A percentile compares a stretch with the other conserved stretches of the same genome.
Conservation (phyloP, 2,113 vertebrate genomes). For the Zapornia atra region DNA sequence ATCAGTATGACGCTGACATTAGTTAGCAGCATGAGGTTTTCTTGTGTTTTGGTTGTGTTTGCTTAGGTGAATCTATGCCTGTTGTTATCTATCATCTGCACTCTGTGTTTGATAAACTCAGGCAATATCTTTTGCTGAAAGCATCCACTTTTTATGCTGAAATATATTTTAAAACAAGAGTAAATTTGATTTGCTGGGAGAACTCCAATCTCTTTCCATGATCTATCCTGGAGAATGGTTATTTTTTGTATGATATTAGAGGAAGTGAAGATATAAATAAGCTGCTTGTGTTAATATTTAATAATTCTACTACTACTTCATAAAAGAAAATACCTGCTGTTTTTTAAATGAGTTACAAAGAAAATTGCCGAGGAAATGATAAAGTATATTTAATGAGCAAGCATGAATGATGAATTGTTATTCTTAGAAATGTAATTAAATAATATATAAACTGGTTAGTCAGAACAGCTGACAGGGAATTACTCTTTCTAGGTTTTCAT, state of each 20-base stretch:
- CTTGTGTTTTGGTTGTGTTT: background rate
- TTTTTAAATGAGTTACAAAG: background rate
- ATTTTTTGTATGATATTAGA: background rate
- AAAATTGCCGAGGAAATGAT: background rate
- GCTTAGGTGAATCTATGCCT: background rate
- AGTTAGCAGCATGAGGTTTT: background rate
- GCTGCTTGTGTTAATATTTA: background rate
- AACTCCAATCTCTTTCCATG: background rate
- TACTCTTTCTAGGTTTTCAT: slow-evolving; percentile 17
- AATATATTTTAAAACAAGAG: background rate
- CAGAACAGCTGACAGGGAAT: slow-evolving; percentile 9
- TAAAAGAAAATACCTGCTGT: background rate
- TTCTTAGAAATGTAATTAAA: slow-evolving; percentile 9
- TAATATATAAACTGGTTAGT: slow-evolving; percentile 21
- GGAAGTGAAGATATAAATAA: background rate
- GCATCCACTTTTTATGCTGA: background rate
- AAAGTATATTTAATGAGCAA: background rate
- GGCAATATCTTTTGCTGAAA: background rate
- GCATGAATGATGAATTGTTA: background rate
- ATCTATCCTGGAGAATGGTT: background rate
- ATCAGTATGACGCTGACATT: background rate
- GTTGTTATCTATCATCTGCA: background rate
- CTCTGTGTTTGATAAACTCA: background rate
- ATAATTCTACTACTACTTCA: background rate
- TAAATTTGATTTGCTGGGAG: background rate